Evolutionary conservation across 2,888 invertebrate genomes (phyloP).

Genomic region (Lutraria lutraria): DNA sequence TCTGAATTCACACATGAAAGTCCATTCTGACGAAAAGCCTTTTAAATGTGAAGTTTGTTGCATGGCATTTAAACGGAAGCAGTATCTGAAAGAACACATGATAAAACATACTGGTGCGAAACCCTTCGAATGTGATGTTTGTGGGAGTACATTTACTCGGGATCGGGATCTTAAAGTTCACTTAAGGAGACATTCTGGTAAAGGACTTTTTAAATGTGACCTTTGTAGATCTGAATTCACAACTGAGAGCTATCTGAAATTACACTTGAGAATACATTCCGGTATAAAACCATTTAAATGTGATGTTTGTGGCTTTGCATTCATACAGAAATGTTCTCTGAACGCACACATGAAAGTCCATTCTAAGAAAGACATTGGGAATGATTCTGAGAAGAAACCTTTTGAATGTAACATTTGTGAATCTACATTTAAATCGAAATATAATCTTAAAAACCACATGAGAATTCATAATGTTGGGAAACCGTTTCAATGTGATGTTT

Average conservation of each 20-base stretch:
- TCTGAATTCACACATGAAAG: neutral
- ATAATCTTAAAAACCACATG: neutral
- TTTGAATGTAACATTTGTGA: neutral
- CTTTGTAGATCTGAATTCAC: neutral
- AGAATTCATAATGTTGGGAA: neutral
- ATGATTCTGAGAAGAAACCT: neutral
- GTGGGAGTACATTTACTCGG: neutral
- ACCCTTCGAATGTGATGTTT: neutral
- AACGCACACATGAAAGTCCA: neutral
- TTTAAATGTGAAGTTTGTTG: neutral
- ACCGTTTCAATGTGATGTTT: neutral
- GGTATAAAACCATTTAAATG: neutral
- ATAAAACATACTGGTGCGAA: neutral
- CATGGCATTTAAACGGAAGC: neutral
- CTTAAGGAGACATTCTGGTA: neutral
- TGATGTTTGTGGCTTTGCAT: neutral
- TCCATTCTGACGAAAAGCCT: neutral
- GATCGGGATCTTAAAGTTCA: neutral
- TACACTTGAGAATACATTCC: neutral
- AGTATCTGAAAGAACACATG: neutral
- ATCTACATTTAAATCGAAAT: neutral
- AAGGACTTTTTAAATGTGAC: neutral
- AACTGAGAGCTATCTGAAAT: neutral
- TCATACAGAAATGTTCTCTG: neutral
- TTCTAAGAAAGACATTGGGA: neutral